Base-by-base conservation (phyloP, 2,797 vertebrate species). In the Rhodeus uyekii region DNA sequence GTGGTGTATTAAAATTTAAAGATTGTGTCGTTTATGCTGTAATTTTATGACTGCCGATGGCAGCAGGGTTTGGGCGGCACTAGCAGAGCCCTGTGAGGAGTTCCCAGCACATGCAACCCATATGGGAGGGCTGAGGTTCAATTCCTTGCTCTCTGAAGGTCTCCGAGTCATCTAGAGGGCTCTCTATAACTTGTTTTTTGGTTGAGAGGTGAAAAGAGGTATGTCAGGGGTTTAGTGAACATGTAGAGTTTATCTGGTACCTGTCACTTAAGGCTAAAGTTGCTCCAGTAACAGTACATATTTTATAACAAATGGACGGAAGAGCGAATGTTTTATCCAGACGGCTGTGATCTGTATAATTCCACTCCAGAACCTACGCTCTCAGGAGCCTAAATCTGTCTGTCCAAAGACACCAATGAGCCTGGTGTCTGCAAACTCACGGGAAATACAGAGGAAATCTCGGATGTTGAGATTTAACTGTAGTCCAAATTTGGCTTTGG, bases 11-110 rank as follows among this genome's bases (percentile, higher is more conserved):
- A 83, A 76, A 82, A 72, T 80, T 77, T 72, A 71, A 58, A 76
- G 64, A 76, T 86, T 86, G 72, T 83, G 77, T 86, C 74, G 60
- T 77, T 82, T 82, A 68, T 82, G 75, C 73, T 36, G 46, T 69
- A 39, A 50, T 55, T 55, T 81, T 82, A 77, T 77, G 64, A 50
- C 14, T 46, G 80, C 61, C 61, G 27, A 82, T 60, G 81, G 73
- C 64, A 69, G 63, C 39, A 44, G 81, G 44, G 50, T 82, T 76
- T 82, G 73, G 71, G 71, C 69, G 34, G 64, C 83, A 48, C 53
- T 61, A 61, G 71, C 24, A 19, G 58, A 73, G 60, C 34, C 44
- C 36, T 6, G 34, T 1, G 36, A 74, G 60, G 24, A 58, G 44
- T 55, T 78, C 34, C 46, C 64, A 58, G 74, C 81, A 82, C 81